Evolutionary conservation across 2,888 invertebrate genomes (phyloP).

Genomic region (Agonum fuliginosum): DNA sequence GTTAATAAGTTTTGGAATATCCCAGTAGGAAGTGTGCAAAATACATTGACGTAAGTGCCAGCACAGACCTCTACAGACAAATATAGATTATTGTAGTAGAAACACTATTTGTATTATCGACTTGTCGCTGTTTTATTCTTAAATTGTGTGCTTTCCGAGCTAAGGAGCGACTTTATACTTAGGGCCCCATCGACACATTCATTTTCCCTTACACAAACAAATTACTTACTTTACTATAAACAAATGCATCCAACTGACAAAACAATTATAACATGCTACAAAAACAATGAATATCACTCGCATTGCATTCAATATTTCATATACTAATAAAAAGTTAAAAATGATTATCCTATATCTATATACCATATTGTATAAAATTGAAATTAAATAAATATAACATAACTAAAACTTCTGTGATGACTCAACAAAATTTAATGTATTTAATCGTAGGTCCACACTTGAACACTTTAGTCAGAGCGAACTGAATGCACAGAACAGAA

Average conservation of each 20-base stretch:
- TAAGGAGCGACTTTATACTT: constrained; percentile 22
- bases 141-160: constrained; percentile 31
- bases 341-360: background rate
- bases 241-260: constrained; percentile 1
- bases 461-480: too few species aligned
- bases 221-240: constrained; percentile 12
- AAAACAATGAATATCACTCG: constrained; percentile 34
- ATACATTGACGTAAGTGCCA: constrained; percentile 60
- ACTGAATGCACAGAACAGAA: too few species aligned
- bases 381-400: background rate
- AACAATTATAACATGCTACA: constrained; percentile 24
- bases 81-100: constrained; percentile 52
- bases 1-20: constrained; percentile 57
- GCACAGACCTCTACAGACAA: constrained; percentile 57
- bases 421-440: background rate
- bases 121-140: constrained; percentile 32
- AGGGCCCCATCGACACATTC: constrained; percentile 30
- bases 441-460: too few species aligned
- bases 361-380: constrained; percentile 11
- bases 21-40: constrained; percentile 57
- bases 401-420: background rate
- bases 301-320: background rate
- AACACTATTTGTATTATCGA: constrained; percentile 42
- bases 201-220: constrained; percentile 27
- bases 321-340: constrained; percentile 11